Base-by-base conservation (phyloP, 2,797 vertebrate species). In the Spinus pinus region DNA sequence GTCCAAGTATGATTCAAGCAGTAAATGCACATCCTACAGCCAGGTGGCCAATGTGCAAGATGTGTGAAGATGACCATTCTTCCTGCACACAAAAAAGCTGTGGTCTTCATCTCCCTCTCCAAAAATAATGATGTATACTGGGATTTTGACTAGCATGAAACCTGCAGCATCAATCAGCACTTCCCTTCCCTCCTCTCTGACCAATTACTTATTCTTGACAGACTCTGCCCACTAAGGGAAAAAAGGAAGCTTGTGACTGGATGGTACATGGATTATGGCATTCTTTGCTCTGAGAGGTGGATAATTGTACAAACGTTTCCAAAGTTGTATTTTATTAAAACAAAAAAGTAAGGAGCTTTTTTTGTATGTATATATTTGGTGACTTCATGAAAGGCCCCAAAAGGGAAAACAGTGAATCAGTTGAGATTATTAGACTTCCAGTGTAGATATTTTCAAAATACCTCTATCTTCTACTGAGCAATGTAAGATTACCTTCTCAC, bases 1-100 rank as follows among this genome's bases (percentile, higher is more conserved):
- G 12, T 31, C 28, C 10, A 7, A 31, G 8, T 14, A 22, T 31
- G 61, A 60, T 42, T 24, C 31, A 33, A 75, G 24, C 14, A 53
- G 41, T 4, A 81, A 74, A 67, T 14, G 33, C 9, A 53, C 28
- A 46, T 57, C 30, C 42, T 41, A 11, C 3, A 33, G 6, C 24
- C 25, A 74, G 25, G 22, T n/a, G 23, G 49, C 14, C 51, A 58
- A 1, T 9, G 37, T 78, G 31, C 83, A 67, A 54, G 28, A 14
- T 0, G 0, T 19, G 18, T 25, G n/a, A 73, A 28, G 42, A 30
- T 9, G 41, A 53, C 14, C 16, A 7, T 46, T 9, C 12, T 28
- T 74, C 30, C 19, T 56, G 11, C 44, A 22, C 53, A 19, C 31
- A 4, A 22, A 81, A 77, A 44, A 2, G 19, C 22, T 66, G 41